Conservation (phyloP, 1,140 invertebrate species). For the Sminthurides bifidus region DNA sequence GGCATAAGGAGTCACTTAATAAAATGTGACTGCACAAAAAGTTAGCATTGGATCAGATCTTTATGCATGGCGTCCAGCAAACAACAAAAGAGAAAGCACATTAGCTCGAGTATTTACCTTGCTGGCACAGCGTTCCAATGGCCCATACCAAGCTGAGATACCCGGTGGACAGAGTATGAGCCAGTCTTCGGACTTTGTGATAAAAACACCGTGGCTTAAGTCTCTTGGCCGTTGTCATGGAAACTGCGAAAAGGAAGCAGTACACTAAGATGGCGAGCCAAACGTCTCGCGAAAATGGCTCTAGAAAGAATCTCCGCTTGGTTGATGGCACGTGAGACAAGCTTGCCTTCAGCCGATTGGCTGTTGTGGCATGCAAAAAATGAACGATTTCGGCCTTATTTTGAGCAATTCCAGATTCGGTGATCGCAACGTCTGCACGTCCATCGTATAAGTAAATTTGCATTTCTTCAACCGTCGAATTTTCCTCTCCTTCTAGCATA, state of each 20-base stretch:
- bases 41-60: neutral
- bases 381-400: neutral
- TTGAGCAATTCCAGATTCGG: neutral
- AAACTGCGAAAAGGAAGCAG: neutral
- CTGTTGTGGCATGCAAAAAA: neutral
- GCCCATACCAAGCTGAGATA: too few species aligned
- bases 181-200: too few species aligned
- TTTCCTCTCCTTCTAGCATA: slow-evolving; percentile 2
- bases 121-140: too few species aligned
- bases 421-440: neutral
- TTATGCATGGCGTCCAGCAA: neutral
- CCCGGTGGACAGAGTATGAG: too few species aligned
- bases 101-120: neutral
- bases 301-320: neutral
- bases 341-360: neutral
- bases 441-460: neutral
- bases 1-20: neutral
- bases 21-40: neutral
- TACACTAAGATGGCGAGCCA: neutral
- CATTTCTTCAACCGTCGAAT: neutral
- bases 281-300: neutral
- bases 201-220: too few species aligned
- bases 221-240: neutral
- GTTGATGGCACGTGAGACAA: neutral
- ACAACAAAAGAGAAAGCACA: neutral